Base-by-base conservation (phyloP, 2,113 vertebrate genomes). In the Ceuthmochares aereus region DNA sequence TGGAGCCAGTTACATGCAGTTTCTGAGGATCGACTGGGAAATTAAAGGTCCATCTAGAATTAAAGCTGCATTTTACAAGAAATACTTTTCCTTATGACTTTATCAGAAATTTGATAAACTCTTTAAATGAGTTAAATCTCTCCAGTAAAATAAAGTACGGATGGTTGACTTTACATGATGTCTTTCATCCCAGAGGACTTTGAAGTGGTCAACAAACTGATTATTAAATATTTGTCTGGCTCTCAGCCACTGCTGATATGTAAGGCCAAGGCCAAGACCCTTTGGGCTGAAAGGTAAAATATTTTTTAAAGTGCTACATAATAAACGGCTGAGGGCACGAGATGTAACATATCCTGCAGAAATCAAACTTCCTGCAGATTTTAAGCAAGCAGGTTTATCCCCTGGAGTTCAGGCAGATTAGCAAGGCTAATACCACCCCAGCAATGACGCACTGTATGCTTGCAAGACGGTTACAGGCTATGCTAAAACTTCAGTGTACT, bases 201-300 rank as follows among this genome's bases (percentile, higher is more conserved):
- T 68, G 76, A 96, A 87, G 72, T 32, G 64, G 72, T 92, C 82
- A 90, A 52, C 73, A 80, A 93, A 81, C 29, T 43, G 82, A 14
- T 92, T 80, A 94, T 88, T 95, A 78, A 91, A 68, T 67, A 76
- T 72, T 55, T 95, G 63, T 43, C 52, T 83, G 93, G 42, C 80
- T 74, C 26, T 87, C 84, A 69, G 70, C 78, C 59, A 70, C 49
- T 82, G 54, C 79, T 95, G 81, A 64, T 79, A 93, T 0, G 3
- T 23, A 66, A 72, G 92, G 77, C 84, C 84, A 70, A 84, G 47
- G 67, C 67, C 60, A 93, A 89, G 66, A 67, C 47, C 34, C 74
- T 84, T 84, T 22, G 47, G 29, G 16, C 81, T 81, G 40, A 89
- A 92, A 79, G n/a, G 30, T 60, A 64, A 77, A 80, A 12, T 56